Conservation (phyloP, 2,888 invertebrate species). For the Amaurobius ferox region DNA sequence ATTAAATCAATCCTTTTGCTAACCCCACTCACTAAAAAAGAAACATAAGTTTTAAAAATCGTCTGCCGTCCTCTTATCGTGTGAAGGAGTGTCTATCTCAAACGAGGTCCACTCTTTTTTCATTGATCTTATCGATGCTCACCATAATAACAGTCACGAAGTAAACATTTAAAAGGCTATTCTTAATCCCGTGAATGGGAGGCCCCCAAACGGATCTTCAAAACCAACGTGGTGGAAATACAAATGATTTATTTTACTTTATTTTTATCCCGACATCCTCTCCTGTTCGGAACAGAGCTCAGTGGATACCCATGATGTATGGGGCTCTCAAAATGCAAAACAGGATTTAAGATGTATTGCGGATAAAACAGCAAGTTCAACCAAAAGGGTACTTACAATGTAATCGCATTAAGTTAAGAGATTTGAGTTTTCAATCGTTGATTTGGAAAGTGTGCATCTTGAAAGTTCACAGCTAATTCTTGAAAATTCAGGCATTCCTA, state of each 20-base stretch:
- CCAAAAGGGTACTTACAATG: no score
- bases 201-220: neutral
- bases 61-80: neutral
- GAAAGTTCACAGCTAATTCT: no score
- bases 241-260: slow-evolving; percentile 4
- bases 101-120: neutral
- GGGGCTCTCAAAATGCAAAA: neutral
- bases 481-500: no score
- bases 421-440: no score
- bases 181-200: neutral
- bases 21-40: neutral
- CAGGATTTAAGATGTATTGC: slow-evolving; percentile 6
- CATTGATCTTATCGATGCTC: neutral
- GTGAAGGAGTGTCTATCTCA: neutral
- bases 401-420: no score
- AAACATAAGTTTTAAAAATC: no score
- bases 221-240: slow-evolving; percentile 8
- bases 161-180: neutral
- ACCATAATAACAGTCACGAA: neutral
- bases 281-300: no score
- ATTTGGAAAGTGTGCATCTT: no score
- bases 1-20: neutral
- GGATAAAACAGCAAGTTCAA: neutral
- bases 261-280: no score
- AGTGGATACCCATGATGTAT: slow-evolving; percentile 11